These are phyloP conservation scores for Nyleta sp. DNA, from an alignment of 2,888 invertebrate species.

Conservation along the genomic window DNA sequence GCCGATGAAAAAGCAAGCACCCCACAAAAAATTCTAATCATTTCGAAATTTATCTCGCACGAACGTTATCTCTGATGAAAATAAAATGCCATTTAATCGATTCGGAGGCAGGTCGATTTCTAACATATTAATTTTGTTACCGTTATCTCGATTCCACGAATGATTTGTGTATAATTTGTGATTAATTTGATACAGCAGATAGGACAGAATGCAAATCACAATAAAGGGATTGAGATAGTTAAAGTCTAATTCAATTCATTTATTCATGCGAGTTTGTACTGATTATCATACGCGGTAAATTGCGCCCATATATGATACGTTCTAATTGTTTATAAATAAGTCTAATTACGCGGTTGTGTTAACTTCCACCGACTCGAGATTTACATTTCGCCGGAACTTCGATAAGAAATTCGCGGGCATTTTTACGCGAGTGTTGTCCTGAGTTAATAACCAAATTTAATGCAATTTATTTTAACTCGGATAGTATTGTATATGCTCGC, in stretches of 20 bases:
- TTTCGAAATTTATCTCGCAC: neutral
- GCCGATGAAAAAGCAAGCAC: neutral
- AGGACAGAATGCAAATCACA: constrained; percentile 42
- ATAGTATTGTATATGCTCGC: constrained; percentile 19
- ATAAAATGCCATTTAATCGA: constrained; percentile 21
- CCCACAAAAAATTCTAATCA: constrained; percentile 1
- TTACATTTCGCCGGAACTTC: neutral
- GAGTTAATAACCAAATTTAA: constrained; percentile 10
- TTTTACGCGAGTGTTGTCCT: neutral
- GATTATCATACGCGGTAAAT: constrained; percentile 13
- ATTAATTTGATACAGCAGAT: constrained; percentile 40
- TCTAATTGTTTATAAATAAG: constrained; percentile 13
- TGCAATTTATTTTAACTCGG: constrained; percentile 28
- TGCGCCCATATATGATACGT: constrained; percentile 5
- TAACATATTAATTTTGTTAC: constrained; percentile 34
- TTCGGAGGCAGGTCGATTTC: neutral
- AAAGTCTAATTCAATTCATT: constrained; percentile 48
- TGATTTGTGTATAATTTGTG: constrained; percentile 51
- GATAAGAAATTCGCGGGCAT: neutral
- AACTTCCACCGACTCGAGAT: neutral
- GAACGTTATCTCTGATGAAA: neutral
- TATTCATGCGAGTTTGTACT: constrained; percentile 26
- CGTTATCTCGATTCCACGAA: constrained; percentile 31
- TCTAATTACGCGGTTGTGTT: neutral
- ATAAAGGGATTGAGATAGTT: constrained; percentile 49